Percentiles rank a stretch among this genome's conserved stretches.
These are phyloP conservation scores for Cataglyphis hispanica DNA, from an alignment of 1,140 invertebrate genomes.

Conservation along the genomic window DNA sequence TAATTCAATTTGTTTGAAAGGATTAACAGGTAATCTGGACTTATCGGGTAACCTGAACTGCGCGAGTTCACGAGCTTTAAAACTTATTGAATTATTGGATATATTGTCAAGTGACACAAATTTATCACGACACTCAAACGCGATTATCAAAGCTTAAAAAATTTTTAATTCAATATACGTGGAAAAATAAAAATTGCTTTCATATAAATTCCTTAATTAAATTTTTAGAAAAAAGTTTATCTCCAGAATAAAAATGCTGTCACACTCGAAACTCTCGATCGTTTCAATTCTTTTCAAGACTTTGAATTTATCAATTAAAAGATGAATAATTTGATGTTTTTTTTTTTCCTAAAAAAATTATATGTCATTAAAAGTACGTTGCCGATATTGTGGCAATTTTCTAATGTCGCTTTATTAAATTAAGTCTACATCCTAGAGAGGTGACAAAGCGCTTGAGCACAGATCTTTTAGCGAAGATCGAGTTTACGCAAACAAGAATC, in stretches of 20 bases:
- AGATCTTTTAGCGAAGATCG: not conserved
- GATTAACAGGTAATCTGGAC: slow-evolving; percentile 55
- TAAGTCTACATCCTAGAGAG: not conserved
- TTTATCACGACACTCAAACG: slow-evolving; percentile 33
- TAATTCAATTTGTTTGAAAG: slow-evolving; percentile 57
- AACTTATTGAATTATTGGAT: slow-evolving; percentile 56
- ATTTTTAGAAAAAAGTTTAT: not conserved
- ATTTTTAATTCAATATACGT: not conserved
- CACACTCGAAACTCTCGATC: not conserved
- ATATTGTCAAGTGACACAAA: slow-evolving; percentile 33
- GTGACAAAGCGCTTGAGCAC: not conserved
- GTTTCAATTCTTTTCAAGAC: not conserved
- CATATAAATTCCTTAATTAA: not conserved
- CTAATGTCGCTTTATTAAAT: not conserved
- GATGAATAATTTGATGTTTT: not conserved
- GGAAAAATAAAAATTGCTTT: not conserved
- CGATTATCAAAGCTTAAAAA: not conserved
- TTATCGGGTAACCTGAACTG: slow-evolving; percentile 48
- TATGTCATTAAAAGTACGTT: not conserved
- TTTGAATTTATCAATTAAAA: not conserved
- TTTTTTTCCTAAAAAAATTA: not conserved
- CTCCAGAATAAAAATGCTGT: not conserved
- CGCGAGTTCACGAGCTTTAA: slow-evolving; percentile 23
- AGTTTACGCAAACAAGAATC: not conserved
- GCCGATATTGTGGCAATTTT: not conserved